Conservation (phyloP, 2,888 invertebrate genomes). For the Eueremaeus valkanovi region DNA sequence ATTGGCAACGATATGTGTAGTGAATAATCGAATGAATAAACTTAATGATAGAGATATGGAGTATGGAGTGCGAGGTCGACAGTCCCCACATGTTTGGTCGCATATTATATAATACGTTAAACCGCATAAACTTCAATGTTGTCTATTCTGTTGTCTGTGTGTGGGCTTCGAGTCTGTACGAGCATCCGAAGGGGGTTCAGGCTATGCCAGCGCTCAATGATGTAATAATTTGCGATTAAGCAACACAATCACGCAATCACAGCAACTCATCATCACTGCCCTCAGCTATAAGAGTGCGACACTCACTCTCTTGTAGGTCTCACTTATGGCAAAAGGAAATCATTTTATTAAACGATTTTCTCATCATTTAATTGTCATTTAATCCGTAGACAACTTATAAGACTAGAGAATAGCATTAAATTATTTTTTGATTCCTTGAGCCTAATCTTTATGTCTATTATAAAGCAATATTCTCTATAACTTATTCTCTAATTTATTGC, state of each 20-base stretch:
- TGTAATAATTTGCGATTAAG: constrained; percentile 26
- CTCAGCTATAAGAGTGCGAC: constrained; percentile 27
- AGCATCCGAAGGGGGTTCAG: constrained; percentile 6
- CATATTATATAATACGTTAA: background rate
- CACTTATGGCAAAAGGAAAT: background rate
- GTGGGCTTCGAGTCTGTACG: background rate
- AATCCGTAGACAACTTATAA: background rate
- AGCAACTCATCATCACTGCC: constrained; percentile 16
- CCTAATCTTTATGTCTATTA: too few relatives aligned
- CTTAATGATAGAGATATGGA: background rate
- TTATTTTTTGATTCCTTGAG: too few relatives aligned
- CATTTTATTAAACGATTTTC: constrained; percentile 12
- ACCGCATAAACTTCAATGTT: background rate
- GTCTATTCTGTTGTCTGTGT: too few relatives aligned
- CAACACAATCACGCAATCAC: constrained; percentile 25
- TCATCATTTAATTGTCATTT: constrained; percentile 7
- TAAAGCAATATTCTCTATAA: too few relatives aligned
- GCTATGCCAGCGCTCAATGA: background rate
- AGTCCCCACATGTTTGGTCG: background rate
- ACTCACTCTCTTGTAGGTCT: constrained; percentile 16
- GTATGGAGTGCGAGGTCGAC: constrained; percentile 9
- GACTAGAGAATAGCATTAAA: background rate
- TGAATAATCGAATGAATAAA: background rate
- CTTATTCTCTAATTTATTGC: too few relatives aligned
- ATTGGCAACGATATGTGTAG: constrained; percentile 7